Conservation (phyloP, 2,888 invertebrate genomes). For the Acronicta alni region DNA sequence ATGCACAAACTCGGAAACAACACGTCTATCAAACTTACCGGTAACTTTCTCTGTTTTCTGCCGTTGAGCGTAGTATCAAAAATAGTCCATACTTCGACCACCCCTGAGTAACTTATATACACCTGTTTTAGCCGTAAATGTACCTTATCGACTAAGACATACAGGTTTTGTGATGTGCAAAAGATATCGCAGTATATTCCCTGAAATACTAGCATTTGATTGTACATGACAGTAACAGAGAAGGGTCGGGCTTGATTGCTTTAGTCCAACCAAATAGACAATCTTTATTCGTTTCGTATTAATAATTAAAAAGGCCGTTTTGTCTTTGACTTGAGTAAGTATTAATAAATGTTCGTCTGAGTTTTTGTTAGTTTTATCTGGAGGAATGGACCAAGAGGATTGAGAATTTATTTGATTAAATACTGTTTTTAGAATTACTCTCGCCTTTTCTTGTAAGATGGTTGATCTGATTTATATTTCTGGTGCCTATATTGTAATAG, state of each 20-base stretch:
- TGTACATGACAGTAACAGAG: constrained; percentile 76
- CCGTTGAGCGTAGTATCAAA: constrained; percentile 35
- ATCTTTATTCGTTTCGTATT: constrained; percentile 64
- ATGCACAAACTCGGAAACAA: constrained; percentile 49
- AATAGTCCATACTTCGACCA: constrained; percentile 34
- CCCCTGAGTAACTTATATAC: no score
- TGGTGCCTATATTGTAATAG: no score
- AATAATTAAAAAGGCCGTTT: constrained; percentile 61
- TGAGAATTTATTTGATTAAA: constrained; percentile 9
- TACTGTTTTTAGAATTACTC: constrained; percentile 11
- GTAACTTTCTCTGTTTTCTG: constrained; percentile 49
- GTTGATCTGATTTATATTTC: background rate
- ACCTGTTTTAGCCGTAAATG: background rate
- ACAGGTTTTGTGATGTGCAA: constrained; percentile 4
- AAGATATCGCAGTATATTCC: constrained; percentile 5
- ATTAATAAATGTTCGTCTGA: constrained; percentile 48
- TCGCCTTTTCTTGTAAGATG: background rate
- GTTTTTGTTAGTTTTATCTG: constrained; percentile 27
- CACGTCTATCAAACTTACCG: constrained; percentile 49
- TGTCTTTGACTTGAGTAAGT: constrained; percentile 49
- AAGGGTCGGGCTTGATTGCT: constrained; percentile 73
- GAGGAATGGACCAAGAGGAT: constrained; percentile 12
- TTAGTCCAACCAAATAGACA: constrained; percentile 62
- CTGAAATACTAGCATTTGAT: constrained; percentile 65
- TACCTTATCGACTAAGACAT: constrained; percentile 6